Evolutionary conservation across 2,888 invertebrate genomes (phyloP).

Genomic region (Pseudoips prasinana): DNA sequence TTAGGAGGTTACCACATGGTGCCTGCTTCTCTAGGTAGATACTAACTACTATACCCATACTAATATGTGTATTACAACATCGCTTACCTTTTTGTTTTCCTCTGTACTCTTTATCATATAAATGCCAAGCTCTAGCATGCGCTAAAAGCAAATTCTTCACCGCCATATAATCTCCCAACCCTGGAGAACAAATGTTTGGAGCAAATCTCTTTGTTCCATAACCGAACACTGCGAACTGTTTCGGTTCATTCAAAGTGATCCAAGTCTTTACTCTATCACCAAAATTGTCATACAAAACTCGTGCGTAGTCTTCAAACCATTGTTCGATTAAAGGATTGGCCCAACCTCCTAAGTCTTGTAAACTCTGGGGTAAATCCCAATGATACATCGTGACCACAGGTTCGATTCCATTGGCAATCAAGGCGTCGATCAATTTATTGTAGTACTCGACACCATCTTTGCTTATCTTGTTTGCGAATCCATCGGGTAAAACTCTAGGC

Average conservation of each 20-base stretch:
- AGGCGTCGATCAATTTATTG: slow-evolving; percentile 82
- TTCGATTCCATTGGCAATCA: slow-evolving; percentile 80
- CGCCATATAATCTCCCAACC: slow-evolving; percentile 75
- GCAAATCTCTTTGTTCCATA: slow-evolving; percentile 65
- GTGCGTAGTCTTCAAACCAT: slow-evolving; percentile 77
- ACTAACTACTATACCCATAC: too few species aligned
- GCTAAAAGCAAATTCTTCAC: slow-evolving; percentile 77
- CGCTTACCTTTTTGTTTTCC: slow-evolving; percentile 48
- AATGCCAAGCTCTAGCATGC: slow-evolving; percentile 77
- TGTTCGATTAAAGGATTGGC: slow-evolving; percentile 64
- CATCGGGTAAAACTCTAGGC: slow-evolving; percentile 84
- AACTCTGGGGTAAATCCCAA: slow-evolving; percentile 78
- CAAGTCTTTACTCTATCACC: slow-evolving; percentile 79
- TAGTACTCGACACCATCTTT: slow-evolving; percentile 84
- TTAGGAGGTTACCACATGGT: too few species aligned
- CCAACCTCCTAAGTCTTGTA: slow-evolving; percentile 83
- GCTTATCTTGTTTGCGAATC: slow-evolving; percentile 77
- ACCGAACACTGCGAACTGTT: slow-evolving; percentile 57
- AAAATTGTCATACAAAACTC: slow-evolving; percentile 63
- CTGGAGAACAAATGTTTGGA: slow-evolving; percentile 62
- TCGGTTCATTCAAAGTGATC: slow-evolving; percentile 84
- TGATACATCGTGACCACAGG: slow-evolving; percentile 83
- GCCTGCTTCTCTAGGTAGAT: too few species aligned
- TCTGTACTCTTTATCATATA: slow-evolving; percentile 65
- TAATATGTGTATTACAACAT: too few species aligned